These are phyloP conservation scores for Sinosuthora webbiana DNA, from an alignment of 2,113 vertebrate genomes.

Conservation along the genomic window DNA sequence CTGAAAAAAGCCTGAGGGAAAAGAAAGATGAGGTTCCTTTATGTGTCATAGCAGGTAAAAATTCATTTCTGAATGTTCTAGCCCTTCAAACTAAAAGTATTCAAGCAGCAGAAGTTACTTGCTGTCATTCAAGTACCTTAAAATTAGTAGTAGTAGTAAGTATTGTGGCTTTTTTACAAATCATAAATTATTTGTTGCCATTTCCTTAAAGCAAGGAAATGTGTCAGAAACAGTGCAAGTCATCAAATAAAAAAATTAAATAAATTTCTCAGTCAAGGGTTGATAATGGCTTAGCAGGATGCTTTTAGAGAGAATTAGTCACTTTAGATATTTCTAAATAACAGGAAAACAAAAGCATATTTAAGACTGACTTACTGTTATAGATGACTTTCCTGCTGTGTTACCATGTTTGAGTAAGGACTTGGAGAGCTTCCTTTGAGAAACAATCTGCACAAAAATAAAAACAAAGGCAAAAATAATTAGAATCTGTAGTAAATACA, in stretches of 20 bases:
- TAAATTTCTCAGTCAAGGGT: neutral
- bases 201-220: neutral
- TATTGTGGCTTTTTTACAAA: neutral
- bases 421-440: slow-evolving; percentile 95
- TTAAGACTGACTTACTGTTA: slow-evolving; percentile 82
- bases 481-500: neutral
- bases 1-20: neutral
- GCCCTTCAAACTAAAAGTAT: neutral
- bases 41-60: neutral
- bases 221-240: neutral
- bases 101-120: neutral
- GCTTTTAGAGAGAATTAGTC: slow-evolving; percentile 2
- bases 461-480: slow-evolving; percentile 2
- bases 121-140: neutral
- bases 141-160: neutral
- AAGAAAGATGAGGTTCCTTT: neutral
- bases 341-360: neutral
- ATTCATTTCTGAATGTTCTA: neutral
- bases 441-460: slow-evolving; percentile 85
- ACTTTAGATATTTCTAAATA: neutral
- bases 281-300: neutral
- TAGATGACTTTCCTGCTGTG: slow-evolving; percentile 89
- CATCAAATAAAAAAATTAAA: neutral
- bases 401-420: slow-evolving; percentile 92
- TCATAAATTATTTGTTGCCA: neutral